Base-by-base conservation (phyloP, 2,888 invertebrate genomes). In the Myopa testacea region DNA sequence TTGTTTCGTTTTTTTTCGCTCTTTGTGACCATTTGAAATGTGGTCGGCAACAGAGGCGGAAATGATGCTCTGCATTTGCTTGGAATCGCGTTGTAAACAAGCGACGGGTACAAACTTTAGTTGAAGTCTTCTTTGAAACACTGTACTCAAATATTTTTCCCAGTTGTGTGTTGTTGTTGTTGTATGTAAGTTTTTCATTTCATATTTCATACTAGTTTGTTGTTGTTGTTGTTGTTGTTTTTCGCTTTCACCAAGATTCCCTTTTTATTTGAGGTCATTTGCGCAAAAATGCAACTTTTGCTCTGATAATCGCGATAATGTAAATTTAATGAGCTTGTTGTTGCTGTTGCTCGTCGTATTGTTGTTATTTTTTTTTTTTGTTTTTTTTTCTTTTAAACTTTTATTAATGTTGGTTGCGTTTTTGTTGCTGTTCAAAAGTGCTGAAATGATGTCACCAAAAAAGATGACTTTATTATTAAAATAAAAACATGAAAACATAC, bases 271-370 rank as follows among this genome's bases (percentile, higher is more conserved):
- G 69, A 75, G 75, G 75, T 69, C 69, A 69, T 75, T 75, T 75
- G 68, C 58, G 67, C 67, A 67, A 67, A 73, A 75, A 74, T 74
- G 78, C 34, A 63, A 63, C 50, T 78, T 38, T 76, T 75, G 63
- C 77, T 76, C 67, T 75, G 60, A 55, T 74, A 78, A 65, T 80
- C 60, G 77, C 71, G 78, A 80, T 80, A 81, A 80, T 81, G 81
- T 79, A 78, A 79, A 80, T 81, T 81, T 80, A 80, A 80, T 80
- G 80, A 80, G 80, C 79, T 71, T 78, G 80, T 78, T 78, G 75
- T 80, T 37, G n/a, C 34, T 45, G 60, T 19, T 58, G 60, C 40
- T 12, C 4, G 0, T 26, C 14, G 55, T 52, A 37, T 34, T 73
- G 70, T 50, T 70, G 52, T 14, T 52, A 40, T 45, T 69, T n/a